Percentiles rank a stretch among this genome's conserved stretches.
phyloP scores from a whole-genome alignment of 53 echinoderm and acorn worm species.

The Henricia sp. region DNA sequence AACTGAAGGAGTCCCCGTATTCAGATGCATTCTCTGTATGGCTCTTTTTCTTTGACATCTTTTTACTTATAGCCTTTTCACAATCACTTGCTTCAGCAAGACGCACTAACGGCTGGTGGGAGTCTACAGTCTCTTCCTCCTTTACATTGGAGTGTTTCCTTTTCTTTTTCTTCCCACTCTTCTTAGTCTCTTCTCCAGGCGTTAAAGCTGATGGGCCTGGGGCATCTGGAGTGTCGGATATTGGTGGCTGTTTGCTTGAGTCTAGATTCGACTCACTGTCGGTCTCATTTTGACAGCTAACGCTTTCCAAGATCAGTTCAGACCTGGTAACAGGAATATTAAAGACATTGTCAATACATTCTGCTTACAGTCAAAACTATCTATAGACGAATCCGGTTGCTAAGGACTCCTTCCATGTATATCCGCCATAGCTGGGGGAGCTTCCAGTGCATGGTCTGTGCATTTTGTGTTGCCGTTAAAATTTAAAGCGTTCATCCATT shows the following conservation, averaged over 20 bases:
- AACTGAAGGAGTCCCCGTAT: not conserved
- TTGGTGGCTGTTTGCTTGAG: not conserved
- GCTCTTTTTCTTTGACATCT: conserved; percentile 35
- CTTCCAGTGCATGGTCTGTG: too few species aligned
- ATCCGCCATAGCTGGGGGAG: too few species aligned
- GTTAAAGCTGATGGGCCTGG: not conserved
- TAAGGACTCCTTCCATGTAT: too few species aligned
- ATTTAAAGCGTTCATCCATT: too few species aligned
- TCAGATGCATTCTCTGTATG: not conserved
- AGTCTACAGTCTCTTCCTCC: not conserved
- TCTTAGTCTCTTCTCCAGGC: not conserved
- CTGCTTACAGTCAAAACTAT: too few species aligned
- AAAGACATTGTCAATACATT: not conserved
- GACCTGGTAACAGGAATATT: conserved; percentile 6
- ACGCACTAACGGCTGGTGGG: not conserved
- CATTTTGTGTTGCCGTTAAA: too few species aligned
- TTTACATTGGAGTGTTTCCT: not conserved
- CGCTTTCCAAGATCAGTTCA: conserved; percentile 13
- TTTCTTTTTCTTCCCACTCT: not conserved
- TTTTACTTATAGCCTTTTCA: conserved; percentile 7
- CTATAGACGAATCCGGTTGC: too few species aligned
- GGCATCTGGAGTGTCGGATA: not conserved
- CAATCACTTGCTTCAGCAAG: not conserved
- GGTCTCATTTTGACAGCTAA: not conserved
- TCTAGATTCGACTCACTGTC: conserved; percentile 22